A percentile compares a stretch with the other conserved stretches of the same genome.
Conservation (phyloP, 92 coral and sea anemone genomes). For the Bergia puertoricense region DNA sequence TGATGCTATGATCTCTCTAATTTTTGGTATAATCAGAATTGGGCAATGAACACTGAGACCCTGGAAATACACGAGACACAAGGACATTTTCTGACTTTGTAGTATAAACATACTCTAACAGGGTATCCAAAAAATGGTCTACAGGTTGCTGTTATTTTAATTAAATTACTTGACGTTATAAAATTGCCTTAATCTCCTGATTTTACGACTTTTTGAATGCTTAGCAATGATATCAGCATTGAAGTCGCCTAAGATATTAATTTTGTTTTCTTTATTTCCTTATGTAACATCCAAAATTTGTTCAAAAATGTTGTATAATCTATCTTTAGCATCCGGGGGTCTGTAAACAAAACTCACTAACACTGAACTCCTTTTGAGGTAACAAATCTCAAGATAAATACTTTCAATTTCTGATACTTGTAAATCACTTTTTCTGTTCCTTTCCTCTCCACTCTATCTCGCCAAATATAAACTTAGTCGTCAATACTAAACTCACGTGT, state of each 20-base stretch:
- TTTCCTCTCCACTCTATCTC: background rate
- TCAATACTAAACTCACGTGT: no score
- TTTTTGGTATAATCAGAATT: background rate
- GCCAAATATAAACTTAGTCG: background rate
- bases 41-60: background rate
- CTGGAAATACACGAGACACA: background rate
- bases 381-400: background rate
- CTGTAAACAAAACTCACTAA: background rate
- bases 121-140: background rate
- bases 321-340: constrained; percentile 6
- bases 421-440: background rate
- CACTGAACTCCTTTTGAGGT: background rate
- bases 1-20: background rate
- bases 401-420: background rate
- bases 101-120: background rate
- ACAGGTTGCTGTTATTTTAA: background rate
- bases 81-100: background rate
- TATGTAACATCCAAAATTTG: background rate
- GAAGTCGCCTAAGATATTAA: background rate
- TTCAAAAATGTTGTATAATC: background rate
- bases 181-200: background rate
- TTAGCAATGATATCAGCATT: background rate
- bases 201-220: background rate
- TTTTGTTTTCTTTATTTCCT: background rate
- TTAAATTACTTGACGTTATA: background rate